Evolutionary conservation across 2,888 invertebrate genomes (phyloP).

Genomic region (Panzeria rudis): DNA sequence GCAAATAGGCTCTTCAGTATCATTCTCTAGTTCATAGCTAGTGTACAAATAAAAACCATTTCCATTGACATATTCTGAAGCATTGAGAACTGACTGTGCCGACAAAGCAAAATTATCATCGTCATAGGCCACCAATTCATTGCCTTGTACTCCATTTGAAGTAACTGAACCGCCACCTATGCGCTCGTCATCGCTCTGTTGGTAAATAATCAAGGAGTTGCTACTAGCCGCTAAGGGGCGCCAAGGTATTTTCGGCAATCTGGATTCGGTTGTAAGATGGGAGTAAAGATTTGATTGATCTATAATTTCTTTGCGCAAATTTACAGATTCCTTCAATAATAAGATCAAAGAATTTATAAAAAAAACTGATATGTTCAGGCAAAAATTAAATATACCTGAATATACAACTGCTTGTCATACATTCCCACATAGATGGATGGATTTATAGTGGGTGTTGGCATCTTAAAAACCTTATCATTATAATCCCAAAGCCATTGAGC

Average conservation of each 20-base stretch:
- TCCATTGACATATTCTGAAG: conserved; percentile 89
- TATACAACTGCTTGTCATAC: conserved; percentile 90
- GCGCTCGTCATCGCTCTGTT: conserved; percentile 70
- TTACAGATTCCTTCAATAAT: conserved; percentile 77
- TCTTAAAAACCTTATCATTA: conserved; percentile 79
- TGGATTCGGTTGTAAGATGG: conserved; percentile 81
- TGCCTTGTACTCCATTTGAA: conserved; percentile 71
- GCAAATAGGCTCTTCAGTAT: conserved; percentile 61
- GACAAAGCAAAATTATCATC: conserved; percentile 85
- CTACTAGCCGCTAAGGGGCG: conserved; percentile 87
- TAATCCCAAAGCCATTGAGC: conserved; percentile 84
- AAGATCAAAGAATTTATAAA: background rate
- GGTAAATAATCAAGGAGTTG: conserved; percentile 81
- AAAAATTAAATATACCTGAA: conserved; percentile 77
- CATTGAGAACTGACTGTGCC: conserved; percentile 90
- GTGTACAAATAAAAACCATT: conserved; percentile 92
- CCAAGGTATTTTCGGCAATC: conserved; percentile 87
- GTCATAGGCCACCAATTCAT: conserved; percentile 80
- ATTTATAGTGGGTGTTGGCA: conserved; percentile 81
- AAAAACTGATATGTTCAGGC: background rate
- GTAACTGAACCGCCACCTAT: conserved; percentile 53
- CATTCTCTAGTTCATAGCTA: conserved; percentile 79
- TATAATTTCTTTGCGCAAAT: conserved; percentile 79
- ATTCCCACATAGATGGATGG: conserved; percentile 94
- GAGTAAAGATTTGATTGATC: conserved; percentile 79